A percentile compares a stretch with the other conserved stretches of the same genome.
phyloP scores from a whole-genome alignment of 2,797 vertebrate species.

The Allobates femoralis region DNA sequence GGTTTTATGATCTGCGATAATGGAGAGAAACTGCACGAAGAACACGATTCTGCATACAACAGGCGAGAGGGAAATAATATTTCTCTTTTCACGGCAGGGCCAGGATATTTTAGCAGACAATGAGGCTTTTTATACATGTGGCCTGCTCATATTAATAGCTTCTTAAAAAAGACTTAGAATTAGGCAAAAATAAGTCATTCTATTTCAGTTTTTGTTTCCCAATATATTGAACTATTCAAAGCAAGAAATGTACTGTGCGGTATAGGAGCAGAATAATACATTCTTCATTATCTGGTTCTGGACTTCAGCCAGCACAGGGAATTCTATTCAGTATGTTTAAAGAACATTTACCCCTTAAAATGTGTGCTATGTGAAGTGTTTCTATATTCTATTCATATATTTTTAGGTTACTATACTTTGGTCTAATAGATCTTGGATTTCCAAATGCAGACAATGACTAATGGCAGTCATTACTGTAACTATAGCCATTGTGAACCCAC shows the following conservation, averaged over 20 bases:
- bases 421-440: neutral
- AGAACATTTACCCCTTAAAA: neutral
- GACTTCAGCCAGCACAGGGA: neutral
- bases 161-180: neutral
- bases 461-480: neutral
- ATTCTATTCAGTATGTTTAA: neutral
- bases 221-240: constrained; percentile 1
- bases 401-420: neutral
- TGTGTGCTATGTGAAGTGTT: neutral
- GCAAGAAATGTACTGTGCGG: constrained; percentile 3
- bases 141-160: neutral
- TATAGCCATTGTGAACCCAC: neutral
- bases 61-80: constrained; percentile 14
- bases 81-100: constrained; percentile 11
- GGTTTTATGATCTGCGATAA: neutral
- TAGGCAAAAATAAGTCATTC: constrained; percentile 18
- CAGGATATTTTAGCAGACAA: constrained; percentile 25
- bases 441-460: neutral
- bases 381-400: neutral
- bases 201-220: constrained; percentile 15
- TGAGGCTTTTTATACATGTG: constrained; percentile 12
- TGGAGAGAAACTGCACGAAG: neutral
- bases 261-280: constrained; percentile 3
- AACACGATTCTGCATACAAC: constrained; percentile 1
- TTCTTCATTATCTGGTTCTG: neutral